Evolutionary conservation across 2,888 invertebrate genomes (phyloP), one percentile per base, ranked within the genome.

Genomic region (Ectemnius cavifrons): DNA sequence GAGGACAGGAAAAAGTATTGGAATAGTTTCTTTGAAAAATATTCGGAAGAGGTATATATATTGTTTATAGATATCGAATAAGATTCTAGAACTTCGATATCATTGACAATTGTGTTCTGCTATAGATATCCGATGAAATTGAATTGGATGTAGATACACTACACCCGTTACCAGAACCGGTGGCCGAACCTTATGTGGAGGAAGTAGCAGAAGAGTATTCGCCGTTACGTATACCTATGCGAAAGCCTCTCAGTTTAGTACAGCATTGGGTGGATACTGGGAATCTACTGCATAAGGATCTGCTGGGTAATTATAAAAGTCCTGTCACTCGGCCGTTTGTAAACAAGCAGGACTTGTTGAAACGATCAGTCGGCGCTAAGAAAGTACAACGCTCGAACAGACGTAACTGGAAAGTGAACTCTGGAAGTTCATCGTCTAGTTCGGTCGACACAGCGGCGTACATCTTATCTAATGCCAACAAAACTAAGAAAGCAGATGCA

Each of bases 191-290:
- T 20, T 13, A 52, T 18, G 62, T n/a, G 45, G 63, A 67, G 8
- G 37, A 37, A 8, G 37, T 6, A 6, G 37, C 11, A 37, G 37
- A 37, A 37, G 37, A 37, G 37, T 37, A 37, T 37, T 37, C 37
- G 37, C 72, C 79, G 16, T 16, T 16, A 23, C 20, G 77, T 72
- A 2, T 20, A 73, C 14, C 81, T 52, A 78, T 85, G 63, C 79
- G 80, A 5, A 88, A 87, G 65, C 60, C 83, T 61, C 68, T 77
- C 3, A 76, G 60, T 6, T 74, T 84, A 1, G 71, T 89, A 60
- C 88, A 88, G 60, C 81, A 86, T 69, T 89, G 89, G 89, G 71
- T 89, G 37, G 73, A 89, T 68, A 89, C 88, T 23, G 87, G 89
- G 5, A 81, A 85, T 66, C 64, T 81, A 4, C 86, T 87, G 0